These are phyloP conservation scores for Drosophila parabipectinata DNA, from an alignment of 1,140 invertebrate species.

Conservation along the genomic window DNA sequence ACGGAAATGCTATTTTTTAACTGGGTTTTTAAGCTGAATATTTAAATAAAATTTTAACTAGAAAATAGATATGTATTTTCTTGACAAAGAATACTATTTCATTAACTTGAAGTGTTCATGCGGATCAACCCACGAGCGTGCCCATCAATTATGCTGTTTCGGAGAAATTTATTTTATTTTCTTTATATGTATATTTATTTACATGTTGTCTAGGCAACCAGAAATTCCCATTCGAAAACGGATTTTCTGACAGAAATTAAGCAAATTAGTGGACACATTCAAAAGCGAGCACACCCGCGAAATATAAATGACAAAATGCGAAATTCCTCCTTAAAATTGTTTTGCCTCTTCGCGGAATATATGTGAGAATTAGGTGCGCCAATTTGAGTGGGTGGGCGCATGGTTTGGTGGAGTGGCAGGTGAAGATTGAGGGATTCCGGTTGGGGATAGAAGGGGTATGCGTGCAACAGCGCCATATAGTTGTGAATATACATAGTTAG, in stretches of 20 bases:
- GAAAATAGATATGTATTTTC: no score
- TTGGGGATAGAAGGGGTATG: constrained; percentile 22
- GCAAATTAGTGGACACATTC: constrained; percentile 72
- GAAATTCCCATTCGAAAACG: constrained; percentile 43
- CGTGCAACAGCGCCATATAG: constrained; percentile 63
- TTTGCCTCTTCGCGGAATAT: constrained; percentile 27
- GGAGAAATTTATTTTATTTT: constrained; percentile 65
- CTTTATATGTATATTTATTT: constrained; percentile 52
- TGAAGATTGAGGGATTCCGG: constrained; percentile 4
- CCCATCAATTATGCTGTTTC: constrained; percentile 66
- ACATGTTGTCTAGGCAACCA: constrained; percentile 59
- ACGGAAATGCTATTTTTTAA: no score
- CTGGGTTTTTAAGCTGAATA: no score
- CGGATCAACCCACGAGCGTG: constrained; percentile 14
- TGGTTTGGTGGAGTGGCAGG: neutral
- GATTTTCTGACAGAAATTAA: constrained; percentile 67
- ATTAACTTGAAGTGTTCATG: constrained; percentile 3
- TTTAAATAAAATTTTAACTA: no score
- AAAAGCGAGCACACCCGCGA: constrained; percentile 25
- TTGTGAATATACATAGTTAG: constrained; percentile 4
- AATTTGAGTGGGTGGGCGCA: constrained; percentile 35
- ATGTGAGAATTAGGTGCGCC: constrained; percentile 64
- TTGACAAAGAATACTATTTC: neutral
- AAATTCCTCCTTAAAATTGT: constrained; percentile 44
- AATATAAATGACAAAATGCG: constrained; percentile 43